These are phyloP conservation scores for Meteorus colon DNA, from an alignment of 2,888 invertebrate genomes.

Conservation along the genomic window DNA sequence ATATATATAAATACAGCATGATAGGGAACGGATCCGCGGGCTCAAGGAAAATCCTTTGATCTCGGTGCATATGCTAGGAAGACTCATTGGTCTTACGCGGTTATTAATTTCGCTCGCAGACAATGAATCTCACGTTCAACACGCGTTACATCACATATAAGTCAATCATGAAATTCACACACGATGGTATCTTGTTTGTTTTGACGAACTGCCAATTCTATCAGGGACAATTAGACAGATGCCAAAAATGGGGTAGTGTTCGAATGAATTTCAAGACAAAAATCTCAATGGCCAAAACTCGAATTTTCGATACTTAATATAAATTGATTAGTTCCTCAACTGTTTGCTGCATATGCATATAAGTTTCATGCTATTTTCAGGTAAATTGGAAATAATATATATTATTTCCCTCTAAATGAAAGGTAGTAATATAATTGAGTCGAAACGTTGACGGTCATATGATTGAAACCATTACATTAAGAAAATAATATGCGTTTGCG, in stretches of 20 bases:
- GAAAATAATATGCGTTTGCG: constrained; percentile 49
- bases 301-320: no score
- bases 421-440: no score
- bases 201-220: constrained; percentile 42
- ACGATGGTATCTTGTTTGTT: constrained; percentile 26
- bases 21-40: background rate
- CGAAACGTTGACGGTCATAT: no score
- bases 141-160: constrained; percentile 30
- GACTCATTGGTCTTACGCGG: constrained; percentile 46
- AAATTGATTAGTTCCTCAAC: no score
- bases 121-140: constrained; percentile 1
- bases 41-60: constrained; percentile 23
- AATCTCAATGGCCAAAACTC: background rate
- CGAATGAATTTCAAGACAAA: constrained; percentile 3
- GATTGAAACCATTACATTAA: no score
- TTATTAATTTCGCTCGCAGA: constrained; percentile 45
- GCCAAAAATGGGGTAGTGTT: constrained; percentile 20
- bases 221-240: constrained; percentile 4
- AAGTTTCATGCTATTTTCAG: constrained; percentile 13
- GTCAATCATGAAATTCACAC: no score
- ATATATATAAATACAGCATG: background rate
- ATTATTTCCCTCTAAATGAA: no score
- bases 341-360: background rate
- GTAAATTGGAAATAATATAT: no score
- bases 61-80: constrained; percentile 32